Evolutionary conservation across 2,113 vertebrate genomes (phyloP), one percentile per base, ranked within the genome.

Genomic region (Rhinichthys klamathensis): DNA sequence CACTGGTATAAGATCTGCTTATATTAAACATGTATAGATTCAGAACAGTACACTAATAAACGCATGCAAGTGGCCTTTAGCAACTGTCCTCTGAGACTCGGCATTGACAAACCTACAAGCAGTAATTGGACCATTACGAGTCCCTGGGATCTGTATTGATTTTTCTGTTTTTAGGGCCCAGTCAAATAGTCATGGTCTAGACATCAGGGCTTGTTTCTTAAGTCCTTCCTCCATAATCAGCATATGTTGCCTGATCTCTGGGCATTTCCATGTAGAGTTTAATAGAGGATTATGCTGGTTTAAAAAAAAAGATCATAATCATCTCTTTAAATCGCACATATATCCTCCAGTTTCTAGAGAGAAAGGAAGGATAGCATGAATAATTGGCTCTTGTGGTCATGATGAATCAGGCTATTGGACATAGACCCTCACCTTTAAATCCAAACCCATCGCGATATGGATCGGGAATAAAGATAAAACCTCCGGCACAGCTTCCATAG

Each of bases 91-190:
- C 82, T 56, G 94, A 92, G 92, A 92, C 81, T 65, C 87, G 79
- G 86, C 90, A 93, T 92, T 93, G 93, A 95, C 91, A 92, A 92
- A 93, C 90, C 90, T 92, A 91, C 93, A 90, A 91, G 90, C 92
- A 90, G 92, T 95, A 94, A 93, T 93, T 93, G 92, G 93, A 89
- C 89, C 88, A 93, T 93, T 92, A 94, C 85, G 91, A 91, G 90
- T 92, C 89, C 89, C 91, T 87, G 89, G 85, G 76, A 90, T 87
- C 88, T 77, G 86, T 88, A 94, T 94, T 88, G 93, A 95, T 93
- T 90, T 87, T 77, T 78, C 83, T 92, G 91, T 90, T 92, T 92
- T 93, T 90, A 92, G 91, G 74, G 88, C 89, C 89, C 82, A 83
- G 91, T 90, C 82, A 63, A 90, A 85, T 91, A 92, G 92, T 92